Base-by-base conservation (phyloP, 2,888 invertebrate species). In the Netelia fuscicornis region DNA sequence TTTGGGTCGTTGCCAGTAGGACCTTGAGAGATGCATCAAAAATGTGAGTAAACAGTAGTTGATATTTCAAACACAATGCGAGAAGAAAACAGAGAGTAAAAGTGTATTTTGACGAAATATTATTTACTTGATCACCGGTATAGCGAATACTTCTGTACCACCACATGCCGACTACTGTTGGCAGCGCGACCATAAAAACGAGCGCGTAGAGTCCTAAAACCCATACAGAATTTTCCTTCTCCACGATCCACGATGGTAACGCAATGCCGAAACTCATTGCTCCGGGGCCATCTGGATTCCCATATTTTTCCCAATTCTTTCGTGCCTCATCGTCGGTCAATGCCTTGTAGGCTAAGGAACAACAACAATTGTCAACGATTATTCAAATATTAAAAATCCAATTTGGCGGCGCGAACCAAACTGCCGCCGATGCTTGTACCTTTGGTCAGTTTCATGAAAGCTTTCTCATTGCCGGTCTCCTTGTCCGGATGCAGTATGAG, bases 201-300 rank as follows among this genome's bases (percentile, higher is more conserved):
- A 99, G 95, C 3, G 97, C 99, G 94, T 99, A 99, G 1, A 98
- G 95, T 2, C 98, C 98, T 70, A 99, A 95, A 6, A 99, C 99
- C 98, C 98, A 99, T 30, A 99, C 97, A 88, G 99, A 99, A 94
- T 99, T 99, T 94, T 99, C 98, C 94, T 99, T 99, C 92, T 99
- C 99, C 10, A 99, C 99, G 93, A 99, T 99, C 99, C 99, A 99
- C 77, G 99, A 99, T 6, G 99, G 99, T 76, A 99, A 94, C 8
- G 99, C 99, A 93, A 99, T 99, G 82, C 99, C 99, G 95, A 99
- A 99, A 90, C 98, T 98, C 96, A 99, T 99, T 30, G 99, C 99
- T 86, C 99, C 99, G 0, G 99, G 99, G 2, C 99, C 99, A 95
- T 99, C 99, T 0, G 99, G 99, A 95, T 99, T 99, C 25, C 99